Evolutionary conservation across 2,113 vertebrate species (phyloP).

Genomic region (Apodemus speciosus): DNA sequence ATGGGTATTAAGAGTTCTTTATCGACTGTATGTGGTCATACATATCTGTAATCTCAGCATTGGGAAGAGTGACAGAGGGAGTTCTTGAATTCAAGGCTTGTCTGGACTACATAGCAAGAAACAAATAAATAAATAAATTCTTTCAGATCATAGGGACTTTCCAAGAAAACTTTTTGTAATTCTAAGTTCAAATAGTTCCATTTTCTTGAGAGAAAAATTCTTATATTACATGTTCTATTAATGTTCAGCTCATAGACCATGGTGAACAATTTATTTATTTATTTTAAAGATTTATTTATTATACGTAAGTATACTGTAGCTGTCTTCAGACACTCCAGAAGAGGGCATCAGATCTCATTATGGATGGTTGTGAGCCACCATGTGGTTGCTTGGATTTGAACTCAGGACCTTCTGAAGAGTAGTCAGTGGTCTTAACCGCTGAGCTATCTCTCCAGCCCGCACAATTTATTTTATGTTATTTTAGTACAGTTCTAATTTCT

Average conservation of each 20-base stretch:
- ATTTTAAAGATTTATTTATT: too few relatives aligned
- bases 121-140: background rate
- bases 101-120: background rate
- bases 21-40: background rate
- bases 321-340: too few relatives aligned
- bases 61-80: background rate
- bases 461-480: background rate
- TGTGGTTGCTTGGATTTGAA: too few relatives aligned
- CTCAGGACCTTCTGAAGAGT: too few relatives aligned
- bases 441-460: too few relatives aligned
- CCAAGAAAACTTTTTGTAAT: slow-evolving; percentile 41
- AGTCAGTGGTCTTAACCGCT: too few relatives aligned
- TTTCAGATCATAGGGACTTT: slow-evolving; percentile 44
- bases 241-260: slow-evolving; percentile 35
- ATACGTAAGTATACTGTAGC: too few relatives aligned
- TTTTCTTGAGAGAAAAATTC: slow-evolving; percentile 42
- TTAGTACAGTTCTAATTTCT: slow-evolving; percentile 13
- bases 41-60: background rate
- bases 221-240: slow-evolving; percentile 29
- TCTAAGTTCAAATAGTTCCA: slow-evolving; percentile 1
- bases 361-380: too few relatives aligned
- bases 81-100: background rate
- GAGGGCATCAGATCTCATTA: too few relatives aligned
- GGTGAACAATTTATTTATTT: slow-evolving; percentile 16
- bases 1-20: background rate